phyloP scores from a whole-genome alignment of 2,888 invertebrate genomes.

The Melinopterus prodromus region DNA sequence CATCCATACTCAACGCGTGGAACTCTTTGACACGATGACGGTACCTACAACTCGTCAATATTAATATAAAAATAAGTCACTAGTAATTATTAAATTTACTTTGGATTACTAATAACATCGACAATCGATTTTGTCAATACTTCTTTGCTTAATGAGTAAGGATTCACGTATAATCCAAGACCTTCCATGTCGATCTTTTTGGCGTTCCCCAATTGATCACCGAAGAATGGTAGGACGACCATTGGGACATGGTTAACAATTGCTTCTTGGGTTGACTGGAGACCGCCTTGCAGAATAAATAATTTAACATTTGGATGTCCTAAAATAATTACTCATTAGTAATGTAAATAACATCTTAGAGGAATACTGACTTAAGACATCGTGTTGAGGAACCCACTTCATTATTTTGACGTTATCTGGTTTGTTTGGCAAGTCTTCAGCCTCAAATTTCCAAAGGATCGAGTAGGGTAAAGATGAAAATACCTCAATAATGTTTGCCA shows the following conservation, averaged over 20 bases:
- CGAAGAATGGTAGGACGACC: constrained; percentile 49
- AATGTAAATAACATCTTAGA: not conserved
- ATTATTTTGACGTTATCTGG: constrained; percentile 37
- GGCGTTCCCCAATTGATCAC: constrained; percentile 49
- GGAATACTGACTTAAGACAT: constrained; percentile 16
- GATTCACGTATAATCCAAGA: constrained; percentile 43
- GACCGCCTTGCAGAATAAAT: constrained; percentile 36
- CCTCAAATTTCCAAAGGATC: constrained; percentile 54
- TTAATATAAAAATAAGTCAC: not conserved
- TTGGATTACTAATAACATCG: constrained; percentile 44
- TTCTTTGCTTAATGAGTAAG: constrained; percentile 43
- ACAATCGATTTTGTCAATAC: constrained; percentile 46
- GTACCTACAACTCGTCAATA: constrained; percentile 34
- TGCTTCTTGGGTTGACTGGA: constrained; percentile 50
- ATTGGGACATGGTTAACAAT: constrained; percentile 47
- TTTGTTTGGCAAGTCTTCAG: constrained; percentile 39
- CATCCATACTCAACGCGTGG: constrained; percentile 31
- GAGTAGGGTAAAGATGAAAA: constrained; percentile 50
- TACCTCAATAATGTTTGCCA: constrained; percentile 46
- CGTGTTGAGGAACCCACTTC: constrained; percentile 38
- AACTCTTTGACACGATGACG: constrained; percentile 30
- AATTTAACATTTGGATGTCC: constrained; percentile 37
- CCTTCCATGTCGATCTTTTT: constrained; percentile 44
- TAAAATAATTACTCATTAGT: constrained; percentile 16
- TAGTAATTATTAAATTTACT: constrained; percentile 41